These are phyloP conservation scores for Leptodirus hochenwartii DNA, from an alignment of 2,888 invertebrate genomes.

Conservation along the genomic window DNA sequence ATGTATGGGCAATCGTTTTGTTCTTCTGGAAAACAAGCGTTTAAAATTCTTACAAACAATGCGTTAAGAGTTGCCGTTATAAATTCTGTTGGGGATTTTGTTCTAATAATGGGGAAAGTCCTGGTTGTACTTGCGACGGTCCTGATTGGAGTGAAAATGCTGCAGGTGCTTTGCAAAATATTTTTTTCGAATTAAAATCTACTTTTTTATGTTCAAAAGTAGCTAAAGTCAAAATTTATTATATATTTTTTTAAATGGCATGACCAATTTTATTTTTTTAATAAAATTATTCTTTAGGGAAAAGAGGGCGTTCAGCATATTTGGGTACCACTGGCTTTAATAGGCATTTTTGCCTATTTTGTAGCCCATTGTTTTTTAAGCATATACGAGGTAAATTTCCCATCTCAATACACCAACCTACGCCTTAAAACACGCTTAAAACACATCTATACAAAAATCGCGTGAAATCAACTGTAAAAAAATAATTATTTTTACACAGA, in stretches of 20 bases:
- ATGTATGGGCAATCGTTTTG: slow-evolving; percentile 49
- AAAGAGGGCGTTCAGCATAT: slow-evolving; percentile 36
- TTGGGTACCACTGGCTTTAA: slow-evolving; percentile 42
- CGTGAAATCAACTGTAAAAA: no score
- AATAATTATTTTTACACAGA: slow-evolving; percentile 26
- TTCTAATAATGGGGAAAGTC: slow-evolving; percentile 48
- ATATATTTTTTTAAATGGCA: slow-evolving; percentile 3
- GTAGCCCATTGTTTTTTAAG: slow-evolving; percentile 54
- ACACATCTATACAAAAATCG: no score
- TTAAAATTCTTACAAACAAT: slow-evolving; percentile 39
- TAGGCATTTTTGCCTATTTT: slow-evolving; percentile 45
- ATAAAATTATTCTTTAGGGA: slow-evolving; percentile 24
- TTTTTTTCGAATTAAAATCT: slow-evolving; percentile 6
- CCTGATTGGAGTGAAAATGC: slow-evolving; percentile 37
- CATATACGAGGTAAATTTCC: slow-evolving; percentile 45
- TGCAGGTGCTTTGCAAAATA: slow-evolving; percentile 29
- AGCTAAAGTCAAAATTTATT: background rate
- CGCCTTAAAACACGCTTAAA: no score
- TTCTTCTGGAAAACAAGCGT: slow-evolving; percentile 40
- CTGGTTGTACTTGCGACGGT: slow-evolving; percentile 42
- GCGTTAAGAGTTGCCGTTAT: slow-evolving; percentile 47
- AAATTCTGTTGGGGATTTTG: slow-evolving; percentile 57
- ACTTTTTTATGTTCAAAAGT: slow-evolving; percentile 6
- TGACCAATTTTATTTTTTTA: slow-evolving; percentile 8
- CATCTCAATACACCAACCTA: no score